Conservation (phyloP, 2,888 invertebrate species). For the Lepidochrysops patricia region DNA sequence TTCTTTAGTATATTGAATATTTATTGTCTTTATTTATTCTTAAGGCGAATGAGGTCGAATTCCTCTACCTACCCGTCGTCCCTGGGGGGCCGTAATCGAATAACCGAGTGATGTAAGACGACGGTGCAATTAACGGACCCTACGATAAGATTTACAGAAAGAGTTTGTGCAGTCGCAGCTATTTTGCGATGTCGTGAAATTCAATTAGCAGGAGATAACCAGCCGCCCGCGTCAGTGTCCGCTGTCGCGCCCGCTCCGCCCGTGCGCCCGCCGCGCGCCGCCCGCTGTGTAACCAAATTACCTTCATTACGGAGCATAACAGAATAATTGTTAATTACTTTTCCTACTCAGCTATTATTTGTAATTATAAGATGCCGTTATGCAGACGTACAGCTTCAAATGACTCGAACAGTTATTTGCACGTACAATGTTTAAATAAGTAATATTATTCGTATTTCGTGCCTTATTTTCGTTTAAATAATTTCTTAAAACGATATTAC, state of each 20-base stretch:
- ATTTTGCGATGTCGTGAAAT: slow-evolving; percentile 42
- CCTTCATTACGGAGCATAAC: slow-evolving; percentile 45
- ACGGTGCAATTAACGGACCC: slow-evolving; percentile 27
- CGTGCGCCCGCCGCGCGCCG: slow-evolving; percentile 28
- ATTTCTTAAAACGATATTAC: no score
- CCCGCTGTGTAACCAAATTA: slow-evolving; percentile 42
- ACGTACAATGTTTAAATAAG: neutral
- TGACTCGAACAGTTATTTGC: neutral
- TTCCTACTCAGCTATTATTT: slow-evolving; percentile 31
- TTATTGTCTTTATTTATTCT: slow-evolving; percentile 17
- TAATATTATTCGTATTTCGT: no score
- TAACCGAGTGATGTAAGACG: slow-evolving; percentile 26
- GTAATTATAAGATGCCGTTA: slow-evolving; percentile 21
- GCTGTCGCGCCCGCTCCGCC: neutral
- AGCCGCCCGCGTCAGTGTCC: neutral
- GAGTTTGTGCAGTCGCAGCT: slow-evolving; percentile 40
- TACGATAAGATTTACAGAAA: slow-evolving; percentile 32
- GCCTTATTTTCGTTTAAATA: no score
- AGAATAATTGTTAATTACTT: slow-evolving; percentile 45
- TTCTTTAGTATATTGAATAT: slow-evolving; percentile 31
- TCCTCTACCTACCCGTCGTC: neutral
- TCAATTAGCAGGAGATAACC: slow-evolving; percentile 41
- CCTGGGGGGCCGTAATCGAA: slow-evolving; percentile 20
- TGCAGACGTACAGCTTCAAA: slow-evolving; percentile 25
- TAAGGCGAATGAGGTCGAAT: neutral